Evolutionary conservation across 2,797 vertebrate genomes (phyloP), one percentile per base, ranked within the genome.

Genomic region (Eulemur albifrons): DNA sequence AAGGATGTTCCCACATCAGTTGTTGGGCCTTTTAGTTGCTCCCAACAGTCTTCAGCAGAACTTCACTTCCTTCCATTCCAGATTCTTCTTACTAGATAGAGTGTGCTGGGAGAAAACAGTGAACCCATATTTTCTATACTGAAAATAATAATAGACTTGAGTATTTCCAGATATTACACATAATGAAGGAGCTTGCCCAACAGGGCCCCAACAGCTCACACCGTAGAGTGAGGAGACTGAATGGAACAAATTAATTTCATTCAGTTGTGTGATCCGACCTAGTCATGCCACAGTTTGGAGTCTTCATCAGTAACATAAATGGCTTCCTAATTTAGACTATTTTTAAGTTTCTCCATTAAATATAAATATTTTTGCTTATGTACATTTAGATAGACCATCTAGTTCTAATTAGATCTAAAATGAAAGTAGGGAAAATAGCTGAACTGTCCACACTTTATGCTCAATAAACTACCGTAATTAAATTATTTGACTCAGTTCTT

Each of bases 361-460:
- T 77, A 70, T 93, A 88, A 82, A 11, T 38, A 30, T 72, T 15
- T 94, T 93, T 69, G 23, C 76, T 76, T 45, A 65, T 57, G 65
- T 76, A 75, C 23, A 96, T 32, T 94, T 75, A 93, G 97, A 96
- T 70, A 93, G 94, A 35, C 35, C 65, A 76, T 79, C 69, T 85
- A 96, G 12, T 90, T 85, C 94, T 97, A 96, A 85, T 93, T 95
- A 96, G 27, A 67, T 84, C 13, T 83, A 63, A 57, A 92, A 96
- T 67, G 13, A 86, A 40, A 97, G 57, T 73, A 38, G 70, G 17
- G 38, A 82, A 92, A 93, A 97, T 76, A 70, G 25, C 73, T 97
- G 35, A 95, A 87, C 69, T 77, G 35, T 69, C 96, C 79, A 92
- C 61, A 94, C 61, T 96, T 95, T 96, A 96, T 25, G 87, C 57